Percentiles rank a stretch among this genome's conserved stretches.
These are phyloP conservation scores for Pseudocheirus occidentalis DNA, from an alignment of 2,797 vertebrate genomes.

Conservation along the genomic window DNA sequence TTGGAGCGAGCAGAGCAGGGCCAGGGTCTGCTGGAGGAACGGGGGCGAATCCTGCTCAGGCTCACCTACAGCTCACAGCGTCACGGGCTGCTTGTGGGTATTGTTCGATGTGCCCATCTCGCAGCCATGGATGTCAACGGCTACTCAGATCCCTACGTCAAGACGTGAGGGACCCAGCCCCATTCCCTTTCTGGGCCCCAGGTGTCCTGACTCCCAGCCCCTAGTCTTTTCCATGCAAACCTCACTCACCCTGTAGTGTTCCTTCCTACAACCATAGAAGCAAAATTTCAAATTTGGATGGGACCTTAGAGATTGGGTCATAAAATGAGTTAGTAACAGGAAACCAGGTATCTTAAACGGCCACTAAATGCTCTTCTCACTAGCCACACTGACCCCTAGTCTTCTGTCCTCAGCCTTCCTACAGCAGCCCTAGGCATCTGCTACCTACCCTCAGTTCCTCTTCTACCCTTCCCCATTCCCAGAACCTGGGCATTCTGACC, in stretches of 20 bases:
- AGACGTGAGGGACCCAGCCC: conserved; percentile 87
- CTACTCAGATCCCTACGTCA: conserved; percentile 94
- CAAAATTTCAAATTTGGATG: neutral
- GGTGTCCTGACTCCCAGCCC: neutral
- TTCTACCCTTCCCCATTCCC: neutral
- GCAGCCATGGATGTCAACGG: conserved; percentile 95
- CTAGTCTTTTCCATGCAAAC: neutral
- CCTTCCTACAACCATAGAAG: neutral
- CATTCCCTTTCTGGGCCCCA: neutral
- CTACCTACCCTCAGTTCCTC: neutral
- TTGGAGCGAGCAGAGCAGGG: conserved; percentile 90
- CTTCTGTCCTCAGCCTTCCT: neutral
- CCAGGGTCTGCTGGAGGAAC: conserved; percentile 88
- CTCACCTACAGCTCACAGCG: conserved; percentile 86
- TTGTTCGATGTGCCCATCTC: conserved; percentile 92
- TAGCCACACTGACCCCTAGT: neutral
- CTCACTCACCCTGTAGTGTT: neutral
- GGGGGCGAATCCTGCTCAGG: conserved; percentile 89
- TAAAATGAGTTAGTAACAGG: neutral
- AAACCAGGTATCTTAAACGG: neutral
- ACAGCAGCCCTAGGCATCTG: neutral
- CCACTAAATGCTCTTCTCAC: neutral
- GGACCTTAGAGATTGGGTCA: neutral
- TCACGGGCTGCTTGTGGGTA: conserved; percentile 89
- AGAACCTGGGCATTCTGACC: neutral